These are phyloP conservation scores for Auanema sp. DNA, from an alignment of 2,888 invertebrate genomes.

Conservation along the genomic window DNA sequence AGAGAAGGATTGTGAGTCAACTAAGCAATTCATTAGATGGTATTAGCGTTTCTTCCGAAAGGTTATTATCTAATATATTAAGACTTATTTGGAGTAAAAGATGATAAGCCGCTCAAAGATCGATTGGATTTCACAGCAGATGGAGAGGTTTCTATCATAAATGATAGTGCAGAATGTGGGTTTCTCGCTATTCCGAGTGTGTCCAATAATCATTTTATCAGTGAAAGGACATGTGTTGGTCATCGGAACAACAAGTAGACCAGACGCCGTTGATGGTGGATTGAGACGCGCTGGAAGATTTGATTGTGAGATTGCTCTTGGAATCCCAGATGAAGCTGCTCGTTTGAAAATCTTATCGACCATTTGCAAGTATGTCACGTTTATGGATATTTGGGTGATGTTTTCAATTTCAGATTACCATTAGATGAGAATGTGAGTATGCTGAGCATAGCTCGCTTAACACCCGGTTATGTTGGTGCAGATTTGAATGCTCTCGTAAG, in stretches of 20 bases:
- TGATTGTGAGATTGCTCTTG: slow-evolving; percentile 75
- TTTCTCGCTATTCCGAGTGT: not conserved
- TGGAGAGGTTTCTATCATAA: slow-evolving; percentile 35
- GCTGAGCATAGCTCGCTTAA: slow-evolving; percentile 77
- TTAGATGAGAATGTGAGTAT: slow-evolving; percentile 76
- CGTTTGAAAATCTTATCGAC: slow-evolving; percentile 67
- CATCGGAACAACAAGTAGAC: slow-evolving; percentile 92
- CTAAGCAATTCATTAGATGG: slow-evolving; percentile 85
- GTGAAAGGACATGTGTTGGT: slow-evolving; percentile 66
- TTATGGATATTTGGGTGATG: not conserved
- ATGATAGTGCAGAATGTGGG: slow-evolving; percentile 13
- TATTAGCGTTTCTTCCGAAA: slow-evolving; percentile 48
- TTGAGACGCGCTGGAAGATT: slow-evolving; percentile 70
- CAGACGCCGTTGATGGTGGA: slow-evolving; percentile 88
- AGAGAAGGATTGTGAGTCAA: slow-evolving; percentile 89
- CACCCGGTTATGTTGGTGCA: slow-evolving; percentile 93
- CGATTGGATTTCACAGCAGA: slow-evolving; percentile 38
- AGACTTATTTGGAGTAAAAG: slow-evolving; percentile 42
- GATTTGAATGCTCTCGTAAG: slow-evolving; percentile 71
- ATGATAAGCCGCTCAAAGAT: slow-evolving; percentile 38
- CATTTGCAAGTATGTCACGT: slow-evolving; percentile 42
- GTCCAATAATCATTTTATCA: not conserved
- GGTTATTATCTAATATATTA: slow-evolving; percentile 9
- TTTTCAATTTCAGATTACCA: slow-evolving; percentile 69
- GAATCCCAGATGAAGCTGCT: slow-evolving; percentile 85